Evolutionary conservation across 2,888 invertebrate species (phyloP), one percentile per base, ranked within the genome.

Genomic region (Campoplex capitator): DNA sequence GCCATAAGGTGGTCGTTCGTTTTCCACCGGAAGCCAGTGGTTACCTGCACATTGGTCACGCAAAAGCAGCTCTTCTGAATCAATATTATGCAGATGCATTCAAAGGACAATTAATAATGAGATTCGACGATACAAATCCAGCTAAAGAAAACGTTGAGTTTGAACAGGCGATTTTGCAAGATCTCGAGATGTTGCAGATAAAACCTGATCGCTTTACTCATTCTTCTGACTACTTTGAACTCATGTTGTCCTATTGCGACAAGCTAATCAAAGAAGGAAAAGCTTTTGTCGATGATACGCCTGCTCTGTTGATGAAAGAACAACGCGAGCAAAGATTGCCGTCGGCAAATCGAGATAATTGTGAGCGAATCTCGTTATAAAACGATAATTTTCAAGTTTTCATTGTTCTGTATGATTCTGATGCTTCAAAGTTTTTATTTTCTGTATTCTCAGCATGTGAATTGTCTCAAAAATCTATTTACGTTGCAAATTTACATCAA

Each of bases 1-100:
- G n/a, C 32, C 13, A 65, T n/a, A 0, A 93, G 93, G 92, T 99
- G 78, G 96, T 99, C 45, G 99, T 99, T 0, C 96, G 99, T 88
- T 99, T 99, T 94, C 99, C 99, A n/a, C 99, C 99, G 58, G 99
- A 99, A 95, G 99, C 99, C 54, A 99, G 99, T 90, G 99, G 98
- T 32, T 98, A 97, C 94, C 95, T 99, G 35, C 99, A 99, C 94
- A 98, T 99, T 93, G 99, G 99, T 0, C 99, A 99, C 95, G 99
- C 99, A 0, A 99, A 99, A 95, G 99, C 99, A 9, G 99, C 99
- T 28, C 96, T 99, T 0, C 95, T 99, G 18, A 99, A 99, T 95
- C 99, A 99, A 94, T 98, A 99, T 95, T 99, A 99, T 93, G 98
- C 99, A 89, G 96, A 97, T 91, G 96, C 97, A 1, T 99, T 99